Evolutionary conservation across 2,888 invertebrate species (phyloP).

Genomic region (Dynastes tityus): DNA sequence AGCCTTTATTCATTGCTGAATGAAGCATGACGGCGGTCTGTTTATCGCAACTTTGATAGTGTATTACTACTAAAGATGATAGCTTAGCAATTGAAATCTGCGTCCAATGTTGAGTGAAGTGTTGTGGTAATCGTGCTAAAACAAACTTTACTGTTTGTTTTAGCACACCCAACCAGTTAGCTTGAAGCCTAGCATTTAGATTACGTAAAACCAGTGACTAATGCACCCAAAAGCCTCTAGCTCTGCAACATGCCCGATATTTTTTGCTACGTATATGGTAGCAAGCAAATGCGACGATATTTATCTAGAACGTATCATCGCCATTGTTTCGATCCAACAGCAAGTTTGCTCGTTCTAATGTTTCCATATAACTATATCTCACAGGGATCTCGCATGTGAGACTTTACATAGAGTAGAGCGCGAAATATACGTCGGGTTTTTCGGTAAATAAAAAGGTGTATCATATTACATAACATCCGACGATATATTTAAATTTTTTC

Average conservation of each 20-base stretch:
- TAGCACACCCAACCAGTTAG: neutral
- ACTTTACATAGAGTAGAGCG: neutral
- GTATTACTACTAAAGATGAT: too few species aligned
- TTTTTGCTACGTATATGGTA: neutral
- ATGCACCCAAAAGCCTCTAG: neutral
- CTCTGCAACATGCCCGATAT: neutral
- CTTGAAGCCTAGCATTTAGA: neutral
- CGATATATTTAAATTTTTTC: constrained; percentile 20
- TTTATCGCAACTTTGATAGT: too few species aligned
- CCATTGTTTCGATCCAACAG: constrained; percentile 11
- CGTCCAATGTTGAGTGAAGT: neutral
- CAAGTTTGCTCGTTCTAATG: constrained; percentile 1
- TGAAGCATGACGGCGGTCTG: too few species aligned
- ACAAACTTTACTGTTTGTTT: neutral
- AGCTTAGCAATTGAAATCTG: too few species aligned
- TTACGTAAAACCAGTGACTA: neutral
- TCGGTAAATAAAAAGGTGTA: constrained; percentile 16
- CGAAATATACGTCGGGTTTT: neutral
- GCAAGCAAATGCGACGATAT: neutral
- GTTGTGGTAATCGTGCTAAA: neutral
- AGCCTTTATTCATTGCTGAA: too few species aligned
- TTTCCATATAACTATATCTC: neutral
- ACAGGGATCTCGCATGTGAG: neutral
- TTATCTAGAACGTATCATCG: constrained; percentile 9
- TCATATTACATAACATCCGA: constrained; percentile 5